These are phyloP conservation scores for Hirudinaria manillensis DNA, from an alignment of 2,888 invertebrate genomes.

Conservation along the genomic window DNA sequence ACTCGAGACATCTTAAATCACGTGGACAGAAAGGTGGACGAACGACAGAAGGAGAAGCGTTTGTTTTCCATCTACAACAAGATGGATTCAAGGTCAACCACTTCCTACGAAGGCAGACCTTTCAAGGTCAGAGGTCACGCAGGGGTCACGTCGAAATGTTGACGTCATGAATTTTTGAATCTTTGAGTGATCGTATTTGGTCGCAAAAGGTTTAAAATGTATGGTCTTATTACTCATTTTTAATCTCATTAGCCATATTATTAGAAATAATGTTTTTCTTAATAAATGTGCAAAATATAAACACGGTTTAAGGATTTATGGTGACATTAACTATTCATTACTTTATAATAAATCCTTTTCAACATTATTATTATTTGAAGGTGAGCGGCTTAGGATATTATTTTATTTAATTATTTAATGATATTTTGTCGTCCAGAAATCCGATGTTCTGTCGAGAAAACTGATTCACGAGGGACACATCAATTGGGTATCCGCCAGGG, in stretches of 20 bases:
- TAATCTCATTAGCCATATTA: no score
- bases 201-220: no score
- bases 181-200: no score
- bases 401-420: no score
- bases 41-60: conserved; percentile 79
- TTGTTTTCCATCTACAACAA: conserved; percentile 84
- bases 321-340: no score
- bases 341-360: no score
- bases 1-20: conserved; percentile 83
- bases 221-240: no score
- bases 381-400: no score
- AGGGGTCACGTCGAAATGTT: conserved; percentile 18
- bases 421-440: conserved; percentile 59
- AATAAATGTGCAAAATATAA: no score
- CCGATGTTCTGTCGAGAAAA: conserved; percentile 76
- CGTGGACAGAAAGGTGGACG: conserved; percentile 85
- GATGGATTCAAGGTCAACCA: conserved; percentile 84
- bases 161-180: neutral
- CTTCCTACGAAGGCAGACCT: conserved; percentile 65
- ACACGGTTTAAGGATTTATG: no score
- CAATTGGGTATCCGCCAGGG: conserved; percentile 80
- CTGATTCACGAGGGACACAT: conserved; percentile 79
- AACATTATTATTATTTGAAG: no score
- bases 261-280: no score
- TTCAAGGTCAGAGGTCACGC: conserved; percentile 63